Evolutionary conservation across 2,113 vertebrate genomes (phyloP), one percentile per base, ranked within the genome.

Genomic region (Lathamus discolor): DNA sequence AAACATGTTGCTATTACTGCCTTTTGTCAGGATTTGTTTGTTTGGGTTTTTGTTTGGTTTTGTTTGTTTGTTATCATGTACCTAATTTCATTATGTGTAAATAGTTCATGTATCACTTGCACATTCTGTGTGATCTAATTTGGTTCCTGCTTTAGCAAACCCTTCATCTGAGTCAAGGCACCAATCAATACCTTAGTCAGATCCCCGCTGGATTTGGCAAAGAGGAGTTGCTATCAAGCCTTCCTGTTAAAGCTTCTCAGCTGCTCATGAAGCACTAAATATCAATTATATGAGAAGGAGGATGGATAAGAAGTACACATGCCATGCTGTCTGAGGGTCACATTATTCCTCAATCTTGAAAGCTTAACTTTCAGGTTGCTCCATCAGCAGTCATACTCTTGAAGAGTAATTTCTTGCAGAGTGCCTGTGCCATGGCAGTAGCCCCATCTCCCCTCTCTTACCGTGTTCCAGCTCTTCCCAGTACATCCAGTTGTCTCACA

Each of bases 31-130:
- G 29, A 49, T 35, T 59, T 59, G 33, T n/a, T n/a, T 83, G 17
- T 29, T 46, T 25, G 1, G 0, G 0, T 0, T 28, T 52, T 59
- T 59, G 33, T 23, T 59, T 59, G 33, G 6, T 59, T 92, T 73
- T 82, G 31, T 33, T n/a, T 57, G 13, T 43, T 46, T 20, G 1
- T 82, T 67, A 24, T 13, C 6, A n/a, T 54, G 23, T 43, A 25
- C 10, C 19, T 55, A 23, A 73, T 64, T 85, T 64, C 17, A 46
- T 51, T 83, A 18, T 41, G 20, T 48, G 12, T 43, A 69, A 93
- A 59, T 4, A 55, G 25, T 64, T 93, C 6, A 17, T 61, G 25
- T 61, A 1, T n/a, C 33, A 31, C 20, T 80, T 7, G 1, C 12
- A n/a, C 18, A 5, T 69, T 55, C 48, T 13, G 1, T 27, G 35